Evolutionary conservation across 1,140 invertebrate species (phyloP), one percentile per base, ranked within the genome.

Genomic region (Asbolus verrucosus): DNA sequence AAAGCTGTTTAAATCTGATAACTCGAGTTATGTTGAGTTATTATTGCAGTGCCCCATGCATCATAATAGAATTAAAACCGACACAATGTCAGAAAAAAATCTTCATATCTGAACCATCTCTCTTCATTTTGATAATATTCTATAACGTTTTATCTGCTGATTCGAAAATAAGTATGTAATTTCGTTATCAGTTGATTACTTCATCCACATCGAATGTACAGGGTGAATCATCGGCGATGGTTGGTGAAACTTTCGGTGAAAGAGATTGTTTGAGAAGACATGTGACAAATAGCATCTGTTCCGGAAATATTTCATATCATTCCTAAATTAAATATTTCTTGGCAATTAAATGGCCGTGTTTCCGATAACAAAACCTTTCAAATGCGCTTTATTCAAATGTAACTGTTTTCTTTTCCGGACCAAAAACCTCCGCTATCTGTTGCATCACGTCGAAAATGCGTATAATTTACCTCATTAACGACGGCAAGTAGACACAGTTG

Each of bases 351-450:
- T 13, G 1, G 2, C 9, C 11, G 24, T 54, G 21, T 30, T 54
- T 54, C 46, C 46, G 46, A 54, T 54, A 54, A 54, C 21, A 14
- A 46, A 46, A 46, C 16, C 9, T 19, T 46, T n/a, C 14, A 18
- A 19, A 46, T 54, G 46, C 19, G 11, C 21, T 54, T 54, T 54
- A 54, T 54, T 54, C 46, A 54, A 54, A 54, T 14, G 46, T 54
- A 54, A 27, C 46, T 54, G 46, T 54, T 54, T 54, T 54, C 46
- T 6, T 46, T 27, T 54, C n/a, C 24, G n/a, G 19, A 13, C 11
- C 9, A 27, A 8, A 8, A 27, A 4, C 24, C 24, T 27, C 24
- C 8, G 3, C 24, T 54, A n/a, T 54, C 11, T 54, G 19, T 54
- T 31, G 46, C 19, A 54, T 54, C 21, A 27, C 18, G 14, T 27